phyloP scores from a whole-genome alignment of 1,140 invertebrate species.

The Zaprionus capensis region DNA sequence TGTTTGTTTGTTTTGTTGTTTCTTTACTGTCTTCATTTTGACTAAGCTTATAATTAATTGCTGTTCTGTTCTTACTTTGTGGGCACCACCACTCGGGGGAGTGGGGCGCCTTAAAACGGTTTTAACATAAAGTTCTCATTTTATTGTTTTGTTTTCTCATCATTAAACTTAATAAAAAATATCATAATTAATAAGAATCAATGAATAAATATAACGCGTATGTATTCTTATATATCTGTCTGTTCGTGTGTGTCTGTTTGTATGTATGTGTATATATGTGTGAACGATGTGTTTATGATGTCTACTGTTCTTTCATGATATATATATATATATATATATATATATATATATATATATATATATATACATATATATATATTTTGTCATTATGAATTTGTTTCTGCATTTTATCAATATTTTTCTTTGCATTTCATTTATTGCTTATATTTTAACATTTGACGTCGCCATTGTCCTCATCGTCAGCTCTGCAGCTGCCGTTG shows the following conservation, averaged over 20 bases:
- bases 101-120: conserved; percentile 56
- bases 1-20: conserved; percentile 46
- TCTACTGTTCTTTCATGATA: conserved; percentile 28
- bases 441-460: conserved; percentile 73
- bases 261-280: conserved; percentile 28
- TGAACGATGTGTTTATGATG: conserved; percentile 38
- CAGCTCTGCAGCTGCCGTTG: neutral
- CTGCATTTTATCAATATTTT: conserved; percentile 27
- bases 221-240: conserved; percentile 55
- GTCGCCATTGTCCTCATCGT: conserved; percentile 4
- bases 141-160: conserved; percentile 31
- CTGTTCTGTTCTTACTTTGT: conserved; percentile 77
- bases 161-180: conserved; percentile 75
- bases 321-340: conserved; percentile 9
- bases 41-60: conserved; percentile 83
- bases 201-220: conserved; percentile 80
- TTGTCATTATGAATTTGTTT: conserved; percentile 33
- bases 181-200: conserved; percentile 81
- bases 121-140: conserved; percentile 66
- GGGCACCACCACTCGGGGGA: conserved; percentile 24
- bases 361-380: conserved; percentile 20
- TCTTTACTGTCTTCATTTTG: conserved; percentile 73
- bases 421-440: conserved; percentile 50
- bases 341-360: neutral
- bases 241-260: conserved; percentile 34